phyloP scores from a whole-genome alignment of 2,113 vertebrate genomes.

The Oryctolagus cuniculus region DNA sequence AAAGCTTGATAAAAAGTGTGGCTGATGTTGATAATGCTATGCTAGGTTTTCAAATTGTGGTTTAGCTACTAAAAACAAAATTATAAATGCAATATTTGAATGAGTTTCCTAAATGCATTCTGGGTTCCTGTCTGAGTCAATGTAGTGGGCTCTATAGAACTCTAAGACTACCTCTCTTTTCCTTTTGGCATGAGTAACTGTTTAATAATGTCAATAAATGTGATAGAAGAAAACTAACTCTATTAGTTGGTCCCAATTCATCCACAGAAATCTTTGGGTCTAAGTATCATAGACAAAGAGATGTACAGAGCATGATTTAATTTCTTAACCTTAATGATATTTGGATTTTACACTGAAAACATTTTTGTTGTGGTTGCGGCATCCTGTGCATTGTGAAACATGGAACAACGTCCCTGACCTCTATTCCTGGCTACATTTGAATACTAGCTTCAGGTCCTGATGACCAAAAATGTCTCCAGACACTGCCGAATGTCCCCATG shows the following conservation, averaged over 20 bases:
- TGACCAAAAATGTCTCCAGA: neutral
- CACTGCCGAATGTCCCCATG: neutral
- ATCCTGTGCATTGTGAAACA: neutral
- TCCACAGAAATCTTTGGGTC: neutral
- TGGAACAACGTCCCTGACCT: neutral
- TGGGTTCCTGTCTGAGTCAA: neutral
- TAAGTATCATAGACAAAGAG: neutral
- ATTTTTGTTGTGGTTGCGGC: neutral
- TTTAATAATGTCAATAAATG: neutral
- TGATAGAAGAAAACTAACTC: neutral
- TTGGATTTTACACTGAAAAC: neutral
- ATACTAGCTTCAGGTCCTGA: neutral
- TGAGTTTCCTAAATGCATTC: neutral
- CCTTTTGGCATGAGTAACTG: neutral
- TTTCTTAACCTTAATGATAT: neutral
- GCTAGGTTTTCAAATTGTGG: neutral
- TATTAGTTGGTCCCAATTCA: neutral
- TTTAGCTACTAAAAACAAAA: neutral
- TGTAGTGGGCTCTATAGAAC: neutral
- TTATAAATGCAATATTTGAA: neutral
- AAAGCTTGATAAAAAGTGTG: neutral
- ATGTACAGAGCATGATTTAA: neutral
- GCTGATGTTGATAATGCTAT: neutral
- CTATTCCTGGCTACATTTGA: neutral
- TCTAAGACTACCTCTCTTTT: neutral